Evolutionary conservation across 2,113 vertebrate species (phyloP).

Genomic region (Ciconia boyciana): DNA sequence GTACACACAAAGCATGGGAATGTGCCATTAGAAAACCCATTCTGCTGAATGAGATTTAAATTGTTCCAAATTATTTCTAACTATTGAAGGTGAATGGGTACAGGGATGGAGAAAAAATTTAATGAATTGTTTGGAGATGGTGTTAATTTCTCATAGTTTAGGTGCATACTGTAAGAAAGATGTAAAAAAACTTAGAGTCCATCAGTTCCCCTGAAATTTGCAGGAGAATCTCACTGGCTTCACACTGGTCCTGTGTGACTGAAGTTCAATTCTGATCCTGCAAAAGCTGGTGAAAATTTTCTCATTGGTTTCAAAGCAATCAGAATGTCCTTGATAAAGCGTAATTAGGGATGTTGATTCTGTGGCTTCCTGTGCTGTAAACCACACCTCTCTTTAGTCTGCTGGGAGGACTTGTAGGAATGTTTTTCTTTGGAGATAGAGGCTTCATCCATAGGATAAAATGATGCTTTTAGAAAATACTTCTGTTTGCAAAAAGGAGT

Average conservation of each 20-base stretch:
- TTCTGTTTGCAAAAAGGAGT: not conserved
- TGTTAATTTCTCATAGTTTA: not conserved
- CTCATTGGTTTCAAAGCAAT: not conserved
- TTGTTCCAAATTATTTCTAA: not conserved
- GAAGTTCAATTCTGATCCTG: not conserved
- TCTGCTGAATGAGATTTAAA: not conserved
- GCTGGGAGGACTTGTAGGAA: not conserved
- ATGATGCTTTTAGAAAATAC: not conserved
- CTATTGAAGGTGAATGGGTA: not conserved
- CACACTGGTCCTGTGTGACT: not conserved
- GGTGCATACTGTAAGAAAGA: not conserved
- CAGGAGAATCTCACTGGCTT: not conserved
- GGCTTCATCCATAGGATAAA: not conserved
- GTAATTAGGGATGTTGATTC: not conserved
- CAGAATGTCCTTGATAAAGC: not conserved
- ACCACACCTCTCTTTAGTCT: not conserved
- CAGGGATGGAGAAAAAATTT: not conserved
- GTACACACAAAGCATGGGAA: not conserved
- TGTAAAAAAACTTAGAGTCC: not conserved
- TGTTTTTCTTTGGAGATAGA: not conserved
- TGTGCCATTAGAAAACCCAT: not conserved
- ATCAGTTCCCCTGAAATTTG: not conserved
- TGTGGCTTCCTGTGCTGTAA: not conserved
- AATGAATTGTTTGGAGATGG: not conserved
- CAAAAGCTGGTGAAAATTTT: not conserved